Base-by-base conservation (phyloP, 2,113 vertebrate genomes). In the rat (Rattus norvegicus) region DNA sequence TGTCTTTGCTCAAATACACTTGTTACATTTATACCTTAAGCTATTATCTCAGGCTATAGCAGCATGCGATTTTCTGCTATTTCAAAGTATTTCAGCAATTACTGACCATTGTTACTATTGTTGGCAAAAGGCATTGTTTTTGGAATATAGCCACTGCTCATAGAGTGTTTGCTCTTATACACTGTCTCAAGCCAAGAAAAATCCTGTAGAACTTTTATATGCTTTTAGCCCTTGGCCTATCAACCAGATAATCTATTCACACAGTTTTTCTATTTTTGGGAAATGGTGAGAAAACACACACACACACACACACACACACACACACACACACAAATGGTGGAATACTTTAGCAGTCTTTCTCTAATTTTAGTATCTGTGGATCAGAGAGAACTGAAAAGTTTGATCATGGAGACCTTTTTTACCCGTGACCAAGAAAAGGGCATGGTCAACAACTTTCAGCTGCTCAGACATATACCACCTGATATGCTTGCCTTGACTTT, bases 51-150 rank as follows among this genome's bases (percentile, higher is more conserved):
- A 36, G 14, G 54, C 86, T 47, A 76, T 20, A 22, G 52, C 2
- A n/a, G 22, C 39, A 39, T 80, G 43, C 12, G 20, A 76, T 69
- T 94, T 56, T 95, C 19, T 81, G 6, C 75, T 90, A 26, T 22
- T 72, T 12, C 30, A 56, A 93, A 94, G 36, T 33, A 75, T 88
- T 90, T 85, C 16, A 85, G 30, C 22, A 92, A 33, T 85, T 65
- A 95, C 0, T 54, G 47, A 90, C 13, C 4, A 56, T 59, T 12
- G 2, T 22, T 49, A 36, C 12, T 67, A 20, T 56, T 56, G 52
- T 86, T 43, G 94, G 28, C 16, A 84, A 79, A 95, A 20, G 12
- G 1, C 14, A 72, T 8, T 89, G 5, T 67, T 85, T 92, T 26
- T 52, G 16, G 17, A 79, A 33, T 79, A 7, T 1, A 83, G 2